Base-by-base conservation (phyloP, 2,797 vertebrate genomes). In the Sebastes melanostomus region DNA sequence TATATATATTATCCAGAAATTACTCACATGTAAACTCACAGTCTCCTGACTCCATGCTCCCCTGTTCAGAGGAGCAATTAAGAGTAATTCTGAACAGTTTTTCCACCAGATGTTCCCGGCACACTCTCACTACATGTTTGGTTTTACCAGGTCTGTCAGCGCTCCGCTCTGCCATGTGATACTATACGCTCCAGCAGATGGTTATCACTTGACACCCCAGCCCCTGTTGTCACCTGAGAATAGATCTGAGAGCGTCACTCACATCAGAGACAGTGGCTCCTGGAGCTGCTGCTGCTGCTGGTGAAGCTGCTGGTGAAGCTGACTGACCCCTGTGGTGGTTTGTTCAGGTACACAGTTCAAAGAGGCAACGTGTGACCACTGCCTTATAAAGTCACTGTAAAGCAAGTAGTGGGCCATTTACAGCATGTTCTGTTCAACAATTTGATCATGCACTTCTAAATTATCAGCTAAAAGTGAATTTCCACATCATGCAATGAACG, bases 121-220 rank as follows among this genome's bases (percentile, higher is more conserved):
- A 72, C 22, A 62, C 42, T 66, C 77, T 82, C 73, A 63, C 71
- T 67, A 34, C 62, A 65, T 32, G 78, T 72, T 72, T 76, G 55
- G 36, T 65, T 72, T 78, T 18, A 30, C 18, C 81, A 78, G 72
- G 71, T 22, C 66, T 84, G 71, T 69, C 59, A 72, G 59, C 56
- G 6, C 68, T 6, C 24, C 1, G 36, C 69, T 89, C 78, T 68
- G 85, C 22, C 83, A 90, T 75, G 81, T 84, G 81, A 90, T 70
- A 86, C 76, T 30, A 13, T 12, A 62, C 54, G 34, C 81, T 58
- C 18, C 38, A 55, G 56, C 78, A 75, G 82, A 87, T 87, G 81
- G 73, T 66, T 81, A 78, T 90, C 81, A 88, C 68, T 80, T 82
- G 84, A 92, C 78, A 89, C 82, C 80, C 78, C 74, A 22, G 77